These are phyloP conservation scores for Siphamia tubifer DNA, from an alignment of 2,113 vertebrate genomes.

Conservation along the genomic window DNA sequence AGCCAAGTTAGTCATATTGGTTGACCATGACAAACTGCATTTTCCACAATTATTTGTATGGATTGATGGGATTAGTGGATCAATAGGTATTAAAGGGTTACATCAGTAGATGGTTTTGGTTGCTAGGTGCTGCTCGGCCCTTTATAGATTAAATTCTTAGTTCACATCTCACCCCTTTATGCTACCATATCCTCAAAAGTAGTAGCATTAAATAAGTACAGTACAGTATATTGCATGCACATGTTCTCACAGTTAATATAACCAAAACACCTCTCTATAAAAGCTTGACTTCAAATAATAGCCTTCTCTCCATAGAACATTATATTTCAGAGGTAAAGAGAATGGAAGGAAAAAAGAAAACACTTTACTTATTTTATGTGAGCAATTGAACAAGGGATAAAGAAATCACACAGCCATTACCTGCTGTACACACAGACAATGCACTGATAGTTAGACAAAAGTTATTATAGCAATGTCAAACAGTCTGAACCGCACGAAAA, in stretches of 20 bases:
- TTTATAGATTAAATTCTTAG: no score
- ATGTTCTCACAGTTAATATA: not conserved
- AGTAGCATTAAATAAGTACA: not conserved
- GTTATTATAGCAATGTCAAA: conserved; percentile 60
- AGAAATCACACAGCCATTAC: conserved; percentile 27
- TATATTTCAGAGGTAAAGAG: not conserved
- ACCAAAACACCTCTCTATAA: not conserved
- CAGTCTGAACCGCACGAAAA: conserved; percentile 39
- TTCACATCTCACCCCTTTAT: no score
- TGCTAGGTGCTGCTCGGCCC: no score
- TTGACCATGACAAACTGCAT: no score
- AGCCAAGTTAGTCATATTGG: no score
- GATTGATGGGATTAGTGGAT: no score
- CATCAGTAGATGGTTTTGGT: no score
- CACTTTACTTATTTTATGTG: conserved; percentile 15
- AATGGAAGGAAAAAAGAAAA: conserved; percentile 7
- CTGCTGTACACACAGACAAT: not conserved
- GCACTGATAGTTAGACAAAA: conserved; percentile 34
- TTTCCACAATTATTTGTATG: no score
- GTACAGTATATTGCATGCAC: no score
- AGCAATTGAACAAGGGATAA: conserved; percentile 46
- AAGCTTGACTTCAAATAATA: conserved; percentile 26
- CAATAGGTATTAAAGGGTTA: no score
- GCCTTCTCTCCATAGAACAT: conserved; percentile 19
- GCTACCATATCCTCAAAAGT: not conserved